A percentile compares a stretch with the other conserved stretches of the same genome.
phyloP scores from a whole-genome alignment of 2,797 vertebrate species.

The Coracias cyanogaster region DNA sequence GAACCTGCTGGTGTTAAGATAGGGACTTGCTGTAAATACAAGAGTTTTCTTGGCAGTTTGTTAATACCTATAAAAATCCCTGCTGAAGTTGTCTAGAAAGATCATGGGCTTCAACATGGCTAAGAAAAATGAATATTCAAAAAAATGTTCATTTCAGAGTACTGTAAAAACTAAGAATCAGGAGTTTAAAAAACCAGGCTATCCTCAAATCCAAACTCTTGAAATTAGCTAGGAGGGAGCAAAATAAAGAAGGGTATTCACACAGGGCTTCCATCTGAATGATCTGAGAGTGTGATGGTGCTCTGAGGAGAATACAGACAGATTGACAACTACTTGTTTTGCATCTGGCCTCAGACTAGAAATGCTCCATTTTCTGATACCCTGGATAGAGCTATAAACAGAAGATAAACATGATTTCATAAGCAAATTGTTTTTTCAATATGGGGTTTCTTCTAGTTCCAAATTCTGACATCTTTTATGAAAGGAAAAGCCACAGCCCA shows the following conservation, averaged over 20 bases:
- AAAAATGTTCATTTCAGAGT: neutral
- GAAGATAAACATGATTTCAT: neutral
- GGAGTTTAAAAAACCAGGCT: neutral
- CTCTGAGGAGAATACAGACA: neutral
- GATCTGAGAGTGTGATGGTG: neutral
- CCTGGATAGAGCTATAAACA: neutral
- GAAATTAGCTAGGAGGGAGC: neutral
- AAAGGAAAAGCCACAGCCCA: neutral
- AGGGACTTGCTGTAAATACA: neutral
- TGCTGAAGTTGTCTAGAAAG: neutral
- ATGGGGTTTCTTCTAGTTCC: neutral
- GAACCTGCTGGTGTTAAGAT: neutral
- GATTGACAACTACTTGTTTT: neutral
- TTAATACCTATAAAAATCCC: neutral
- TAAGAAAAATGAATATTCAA: neutral
- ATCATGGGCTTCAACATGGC: neutral
- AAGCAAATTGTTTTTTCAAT: neutral
- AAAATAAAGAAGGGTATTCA: neutral
- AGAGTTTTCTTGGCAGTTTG: neutral
- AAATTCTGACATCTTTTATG: neutral
- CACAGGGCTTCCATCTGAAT: neutral
- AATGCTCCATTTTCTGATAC: neutral
- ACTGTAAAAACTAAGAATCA: neutral
- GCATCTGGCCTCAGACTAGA: neutral
- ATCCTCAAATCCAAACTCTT: neutral